Evolutionary conservation across 2,888 invertebrate genomes (phyloP), one percentile per base, ranked within the genome.

Genomic region (Plusia festucae): DNA sequence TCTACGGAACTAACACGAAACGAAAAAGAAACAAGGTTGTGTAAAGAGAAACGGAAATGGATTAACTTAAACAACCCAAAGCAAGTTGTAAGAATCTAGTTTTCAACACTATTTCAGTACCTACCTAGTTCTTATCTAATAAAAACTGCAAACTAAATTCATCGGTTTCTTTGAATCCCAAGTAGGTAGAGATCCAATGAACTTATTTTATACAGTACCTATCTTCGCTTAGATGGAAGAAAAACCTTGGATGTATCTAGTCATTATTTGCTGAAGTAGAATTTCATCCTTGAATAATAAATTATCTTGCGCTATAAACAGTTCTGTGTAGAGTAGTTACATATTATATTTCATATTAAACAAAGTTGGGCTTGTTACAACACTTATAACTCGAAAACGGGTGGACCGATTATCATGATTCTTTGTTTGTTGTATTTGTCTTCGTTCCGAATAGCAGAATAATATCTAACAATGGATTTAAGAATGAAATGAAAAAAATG

Each of bases 51-150:
- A 51, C 32, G 30, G 18, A 74, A 68, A 75, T 34, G 49, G 60
- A 62, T 75, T 64, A 68, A 64, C 60, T 46, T 74, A 58, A 60
- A 52, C 69, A 73, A 62, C 55, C 27, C 52, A 52, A 20, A 44
- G 54, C 44, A 34, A 13, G 16, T 8, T 74, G 16, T 51, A 51
- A 56, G 24, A 44, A n/a, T 51, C 18, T 44, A 34, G 40, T 55
- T 61, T 27, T 40, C 20, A 44, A 46, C 24, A 52, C 24, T 18
- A 49, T 68, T 56, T 30, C 18, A 40, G 46, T 11, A 18, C 9
- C 8, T 30, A 18, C 30, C 30, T 30, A 9, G 46, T 20, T 7
- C 20, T 18, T 49, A 49, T 20, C 20, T 20, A 20, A 40, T 40
- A 40, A 40, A n/a, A 40, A 40, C n/a, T 20, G 1, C 9, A 8